A percentile compares a stretch with the other conserved stretches of the same genome.
phyloP scores from a whole-genome alignment of 2,888 invertebrate genomes.

The Cantharis rufa region DNA sequence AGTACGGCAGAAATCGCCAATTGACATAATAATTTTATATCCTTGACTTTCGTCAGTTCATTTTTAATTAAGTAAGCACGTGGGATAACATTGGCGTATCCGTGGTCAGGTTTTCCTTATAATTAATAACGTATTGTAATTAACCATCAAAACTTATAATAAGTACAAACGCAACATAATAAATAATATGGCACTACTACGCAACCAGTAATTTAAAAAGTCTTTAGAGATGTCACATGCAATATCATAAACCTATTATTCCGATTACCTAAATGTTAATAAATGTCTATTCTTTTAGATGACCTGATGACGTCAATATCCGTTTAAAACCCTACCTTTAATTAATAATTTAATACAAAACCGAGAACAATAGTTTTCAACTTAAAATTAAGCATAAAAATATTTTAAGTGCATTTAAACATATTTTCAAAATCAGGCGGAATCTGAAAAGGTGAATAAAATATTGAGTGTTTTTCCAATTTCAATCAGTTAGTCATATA shows the following conservation, averaged over 20 bases:
- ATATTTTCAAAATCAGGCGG: background rate
- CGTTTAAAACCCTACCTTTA: background rate
- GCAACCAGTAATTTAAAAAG: background rate
- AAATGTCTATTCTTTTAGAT: background rate
- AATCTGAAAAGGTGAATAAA: background rate
- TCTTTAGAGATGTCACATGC: background rate
- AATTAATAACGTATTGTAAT: conserved; percentile 3
- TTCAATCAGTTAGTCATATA: background rate
- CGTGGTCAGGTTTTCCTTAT: conserved; percentile 23
- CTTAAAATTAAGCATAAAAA: background rate
- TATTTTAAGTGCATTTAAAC: background rate
- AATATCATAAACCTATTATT: background rate
- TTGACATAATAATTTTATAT: conserved; percentile 39
- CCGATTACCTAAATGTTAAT: background rate
- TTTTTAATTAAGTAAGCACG: conserved; percentile 46
- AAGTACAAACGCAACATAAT: background rate
- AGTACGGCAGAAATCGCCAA: conserved; percentile 39
- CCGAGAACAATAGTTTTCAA: background rate
- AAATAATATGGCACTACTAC: background rate
- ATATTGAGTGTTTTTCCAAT: background rate
- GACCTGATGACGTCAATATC: conserved; percentile 1
- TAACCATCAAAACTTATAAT: background rate
- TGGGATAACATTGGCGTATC: conserved; percentile 42
- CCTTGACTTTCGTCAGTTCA: conserved; percentile 48
- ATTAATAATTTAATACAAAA: background rate